Conservation (phyloP, 2,113 vertebrate species). For the Nibea albiflora region DNA sequence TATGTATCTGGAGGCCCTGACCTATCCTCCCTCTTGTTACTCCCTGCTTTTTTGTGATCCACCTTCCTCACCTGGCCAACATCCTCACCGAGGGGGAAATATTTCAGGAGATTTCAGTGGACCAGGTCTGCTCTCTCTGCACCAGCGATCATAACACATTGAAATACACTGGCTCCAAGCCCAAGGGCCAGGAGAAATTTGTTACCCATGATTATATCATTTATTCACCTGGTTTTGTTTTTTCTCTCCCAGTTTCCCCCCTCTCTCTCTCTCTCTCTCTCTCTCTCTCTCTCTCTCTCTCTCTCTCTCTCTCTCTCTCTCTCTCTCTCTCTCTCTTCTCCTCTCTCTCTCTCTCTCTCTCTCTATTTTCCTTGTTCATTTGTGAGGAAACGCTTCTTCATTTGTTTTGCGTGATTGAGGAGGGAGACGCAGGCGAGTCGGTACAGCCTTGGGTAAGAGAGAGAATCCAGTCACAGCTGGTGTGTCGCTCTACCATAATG, state of each 20-base stretch:
- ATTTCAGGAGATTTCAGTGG: conserved; percentile 23
- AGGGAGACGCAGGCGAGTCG: conserved; percentile 25
- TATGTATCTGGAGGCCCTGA: conserved; percentile 4
- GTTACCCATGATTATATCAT: conserved; percentile 62
- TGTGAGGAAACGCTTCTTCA: conserved; percentile 56
- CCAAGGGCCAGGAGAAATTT: conserved; percentile 33
- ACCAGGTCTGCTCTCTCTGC: conserved; percentile 12
- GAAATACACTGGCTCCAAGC: conserved; percentile 42
- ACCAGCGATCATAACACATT: conserved; percentile 49
- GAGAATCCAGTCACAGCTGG: conserved; percentile 67
- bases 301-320: conserved; percentile 22
- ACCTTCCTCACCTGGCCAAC: not conserved
- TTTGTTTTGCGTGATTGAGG: conserved; percentile 67
- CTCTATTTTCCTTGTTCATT: conserved; percentile 58
- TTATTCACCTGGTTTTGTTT: conserved; percentile 47
- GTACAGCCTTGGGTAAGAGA: conserved; percentile 48
- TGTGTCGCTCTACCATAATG: conserved; percentile 50
- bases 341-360: conserved; percentile 1
- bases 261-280: conserved; percentile 19
- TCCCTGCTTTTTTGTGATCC: conserved; percentile 12
- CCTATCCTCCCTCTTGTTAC: conserved; percentile 16
- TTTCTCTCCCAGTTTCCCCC: not conserved
- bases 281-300: conserved; percentile 18
- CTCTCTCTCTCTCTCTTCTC: too few relatives aligned
- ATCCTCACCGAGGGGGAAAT: conserved; percentile 12